Percentiles rank a stretch among this genome's conserved stretches.
These are phyloP conservation scores for Taeniopygia guttata DNA, from an alignment of 2,797 vertebrate genomes.

Conservation along the genomic window DNA sequence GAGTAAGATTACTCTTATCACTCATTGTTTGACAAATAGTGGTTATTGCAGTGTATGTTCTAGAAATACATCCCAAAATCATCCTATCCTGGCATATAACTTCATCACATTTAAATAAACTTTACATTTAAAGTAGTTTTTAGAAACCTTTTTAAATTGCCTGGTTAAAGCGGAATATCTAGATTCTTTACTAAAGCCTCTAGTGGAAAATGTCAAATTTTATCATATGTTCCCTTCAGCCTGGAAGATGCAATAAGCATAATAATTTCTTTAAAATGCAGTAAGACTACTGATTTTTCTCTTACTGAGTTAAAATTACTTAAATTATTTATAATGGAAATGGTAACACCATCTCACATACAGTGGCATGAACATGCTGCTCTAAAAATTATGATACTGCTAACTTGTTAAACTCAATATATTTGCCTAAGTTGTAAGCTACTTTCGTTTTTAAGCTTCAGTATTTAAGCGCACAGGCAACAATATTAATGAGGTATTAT, in stretches of 20 bases:
- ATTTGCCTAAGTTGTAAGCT: background rate
- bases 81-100: background rate
- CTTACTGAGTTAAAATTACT: background rate
- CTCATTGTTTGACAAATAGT: background rate
- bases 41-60: background rate
- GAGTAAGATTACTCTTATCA: background rate
- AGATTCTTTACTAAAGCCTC: background rate
- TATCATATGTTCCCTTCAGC: background rate
- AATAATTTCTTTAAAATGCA: background rate
- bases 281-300: background rate
- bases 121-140: background rate
- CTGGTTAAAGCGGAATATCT: background rate
- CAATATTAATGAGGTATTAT: background rate
- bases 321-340: slow-evolving; percentile 1
- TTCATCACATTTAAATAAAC: background rate
- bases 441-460: background rate
- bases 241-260: background rate
- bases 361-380: background rate
- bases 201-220: background rate
- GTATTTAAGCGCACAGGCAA: background rate
- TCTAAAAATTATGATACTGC: background rate
- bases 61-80: background rate
- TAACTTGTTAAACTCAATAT: background rate
- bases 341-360: background rate
- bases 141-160: background rate